Evolutionary conservation across 1,140 invertebrate genomes (phyloP).

Genomic region (Diprion similis): DNA sequence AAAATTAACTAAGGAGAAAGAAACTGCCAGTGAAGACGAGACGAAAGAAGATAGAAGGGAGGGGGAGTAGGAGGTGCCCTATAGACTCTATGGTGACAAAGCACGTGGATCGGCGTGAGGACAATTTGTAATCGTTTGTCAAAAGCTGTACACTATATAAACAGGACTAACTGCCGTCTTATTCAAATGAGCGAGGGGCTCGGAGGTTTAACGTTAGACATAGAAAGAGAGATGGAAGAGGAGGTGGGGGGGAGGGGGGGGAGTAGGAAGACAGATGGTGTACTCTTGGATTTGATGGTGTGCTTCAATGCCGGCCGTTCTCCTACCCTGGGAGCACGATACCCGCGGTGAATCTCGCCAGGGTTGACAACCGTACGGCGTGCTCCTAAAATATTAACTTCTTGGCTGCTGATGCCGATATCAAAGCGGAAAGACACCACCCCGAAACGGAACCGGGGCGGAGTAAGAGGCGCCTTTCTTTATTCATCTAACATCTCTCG

Average conservation of each 20-base stretch:
- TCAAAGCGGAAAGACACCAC: too few species aligned
- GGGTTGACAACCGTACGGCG: conserved; percentile 1
- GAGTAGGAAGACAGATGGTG: neutral
- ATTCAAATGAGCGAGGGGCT: conserved; percentile 51
- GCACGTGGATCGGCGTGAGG: conserved; percentile 28
- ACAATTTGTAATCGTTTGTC: conserved; percentile 62
- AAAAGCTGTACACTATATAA: conserved; percentile 48
- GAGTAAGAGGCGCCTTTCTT: too few species aligned
- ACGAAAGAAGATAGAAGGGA: neutral
- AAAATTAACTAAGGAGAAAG: neutral
- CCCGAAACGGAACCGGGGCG: too few species aligned
- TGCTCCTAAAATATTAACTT: neutral
- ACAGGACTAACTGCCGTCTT: conserved; percentile 58
- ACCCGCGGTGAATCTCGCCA: neutral
- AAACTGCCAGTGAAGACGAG: neutral
- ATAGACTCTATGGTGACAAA: conserved; percentile 28
- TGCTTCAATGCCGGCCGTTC: neutral
- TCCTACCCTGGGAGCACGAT: neutral
- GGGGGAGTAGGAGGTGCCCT: neutral
- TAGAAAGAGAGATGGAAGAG: too few species aligned
- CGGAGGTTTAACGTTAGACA: neutral
- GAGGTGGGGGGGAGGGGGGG: too few species aligned
- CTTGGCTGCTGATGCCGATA: neutral
- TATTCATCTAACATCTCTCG: too few species aligned
- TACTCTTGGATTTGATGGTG: conserved; percentile 1